phyloP scores from a whole-genome alignment of 2,797 vertebrate genomes.

The Oreonectes daqikongensis region DNA sequence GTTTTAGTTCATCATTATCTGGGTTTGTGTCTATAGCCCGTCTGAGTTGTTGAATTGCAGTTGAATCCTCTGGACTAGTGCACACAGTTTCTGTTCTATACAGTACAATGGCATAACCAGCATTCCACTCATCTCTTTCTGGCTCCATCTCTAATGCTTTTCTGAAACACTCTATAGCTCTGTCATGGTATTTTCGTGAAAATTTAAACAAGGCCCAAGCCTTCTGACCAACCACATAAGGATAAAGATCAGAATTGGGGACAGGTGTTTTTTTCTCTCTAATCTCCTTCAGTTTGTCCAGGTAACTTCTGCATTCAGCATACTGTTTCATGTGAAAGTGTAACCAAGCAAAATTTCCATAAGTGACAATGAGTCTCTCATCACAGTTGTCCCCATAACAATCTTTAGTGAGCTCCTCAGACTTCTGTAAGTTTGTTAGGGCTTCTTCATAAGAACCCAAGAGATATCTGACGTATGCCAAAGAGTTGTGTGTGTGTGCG shows the following conservation, averaged over 20 bases:
- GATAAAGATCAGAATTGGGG: constrained; percentile 52
- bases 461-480: constrained; percentile 75
- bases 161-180: constrained; percentile 74
- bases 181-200: constrained; percentile 64
- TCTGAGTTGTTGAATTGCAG: constrained; percentile 64
- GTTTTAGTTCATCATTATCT: background rate
- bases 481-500: constrained; percentile 65
- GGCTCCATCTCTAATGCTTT: constrained; percentile 74
- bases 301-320: constrained; percentile 65
- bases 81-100: constrained; percentile 58
- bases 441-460: constrained; percentile 71
- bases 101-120: constrained; percentile 71
- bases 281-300: constrained; percentile 66
- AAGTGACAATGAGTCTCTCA: constrained; percentile 73
- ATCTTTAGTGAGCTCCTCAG: constrained; percentile 64
- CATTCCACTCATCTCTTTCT: constrained; percentile 72
- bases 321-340: constrained; percentile 69
- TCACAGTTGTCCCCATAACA: constrained; percentile 58
- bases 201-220: constrained; percentile 78
- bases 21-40: constrained; percentile 63
- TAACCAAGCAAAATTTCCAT: constrained; percentile 80
- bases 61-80: fast-evolving
- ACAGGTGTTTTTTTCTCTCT: constrained; percentile 52
- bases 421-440: constrained; percentile 69
- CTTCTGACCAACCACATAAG: constrained; percentile 76